Percentiles rank a stretch among this genome's conserved stretches.
Conservation (phyloP, 2,888 invertebrate species). For the Drosophila phalerata region DNA sequence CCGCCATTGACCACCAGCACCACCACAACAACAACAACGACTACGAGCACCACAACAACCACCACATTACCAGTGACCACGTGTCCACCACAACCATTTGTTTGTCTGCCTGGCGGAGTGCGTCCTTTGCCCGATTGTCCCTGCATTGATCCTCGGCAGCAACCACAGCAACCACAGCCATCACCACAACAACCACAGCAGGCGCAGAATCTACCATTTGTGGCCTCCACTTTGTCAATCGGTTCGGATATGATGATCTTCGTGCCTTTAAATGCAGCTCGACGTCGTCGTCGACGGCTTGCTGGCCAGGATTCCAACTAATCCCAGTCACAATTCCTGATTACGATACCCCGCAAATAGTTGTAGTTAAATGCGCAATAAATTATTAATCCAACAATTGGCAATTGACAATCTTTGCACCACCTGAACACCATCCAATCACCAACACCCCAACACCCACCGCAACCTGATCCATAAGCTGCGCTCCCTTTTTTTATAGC, state of each 20-base stretch:
- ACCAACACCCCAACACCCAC: not conserved
- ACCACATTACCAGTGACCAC: slow-evolving; percentile 45
- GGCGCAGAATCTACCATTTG: slow-evolving; percentile 16
- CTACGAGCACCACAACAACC: slow-evolving; percentile 36
- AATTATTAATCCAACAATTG: slow-evolving; percentile 33
- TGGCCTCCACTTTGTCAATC: slow-evolving; percentile 26
- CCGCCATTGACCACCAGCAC: slow-evolving; percentile 50
- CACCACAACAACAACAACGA: slow-evolving; percentile 29
- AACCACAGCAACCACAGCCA: slow-evolving; percentile 35
- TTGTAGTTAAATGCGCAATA: slow-evolving; percentile 49
- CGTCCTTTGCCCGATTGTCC: slow-evolving; percentile 83
- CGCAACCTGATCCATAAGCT: slow-evolving; percentile 25
- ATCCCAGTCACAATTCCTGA: not conserved
- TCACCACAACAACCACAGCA: slow-evolving; percentile 9
- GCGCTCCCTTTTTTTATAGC: slow-evolving; percentile 70
- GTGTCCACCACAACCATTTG: slow-evolving; percentile 77
- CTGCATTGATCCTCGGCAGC: slow-evolving; percentile 84
- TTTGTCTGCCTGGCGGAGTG: slow-evolving; percentile 80
- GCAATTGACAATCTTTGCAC: too few relatives aligned
- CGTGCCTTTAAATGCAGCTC: slow-evolving; percentile 60
- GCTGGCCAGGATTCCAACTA: slow-evolving; percentile 27
- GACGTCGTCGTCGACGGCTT: slow-evolving; percentile 66
- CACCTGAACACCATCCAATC: not conserved
- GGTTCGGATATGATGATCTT: slow-evolving; percentile 81
- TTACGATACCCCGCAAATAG: slow-evolving; percentile 5